Conservation (phyloP, 2,113 vertebrate species). For the Piliocolobus tephrosceles region DNA sequence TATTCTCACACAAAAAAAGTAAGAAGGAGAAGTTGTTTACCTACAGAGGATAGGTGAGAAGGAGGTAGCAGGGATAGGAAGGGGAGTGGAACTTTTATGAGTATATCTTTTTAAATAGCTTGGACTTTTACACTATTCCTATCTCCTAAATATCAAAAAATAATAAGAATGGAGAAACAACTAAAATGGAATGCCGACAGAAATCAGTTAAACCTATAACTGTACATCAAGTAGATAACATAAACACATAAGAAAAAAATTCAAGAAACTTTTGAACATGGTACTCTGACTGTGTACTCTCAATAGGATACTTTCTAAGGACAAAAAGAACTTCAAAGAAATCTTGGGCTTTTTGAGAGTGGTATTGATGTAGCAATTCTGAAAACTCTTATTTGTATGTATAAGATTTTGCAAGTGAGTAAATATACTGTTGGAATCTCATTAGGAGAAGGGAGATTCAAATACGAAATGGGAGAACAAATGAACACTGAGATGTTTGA, state of each 20-base stretch:
- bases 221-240: background rate
- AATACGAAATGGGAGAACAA: background rate
- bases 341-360: background rate
- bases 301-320: background rate
- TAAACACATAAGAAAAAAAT: background rate
- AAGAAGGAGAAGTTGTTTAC: background rate
- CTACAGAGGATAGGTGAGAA: background rate
- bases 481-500: background rate
- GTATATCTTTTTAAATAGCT: background rate
- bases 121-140: background rate
- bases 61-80: background rate
- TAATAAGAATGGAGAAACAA: background rate
- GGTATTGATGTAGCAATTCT: background rate
- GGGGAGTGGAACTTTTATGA: background rate
- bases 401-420: background rate
- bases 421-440: background rate
- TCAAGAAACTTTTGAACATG: background rate
- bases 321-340: conserved; percentile 11
- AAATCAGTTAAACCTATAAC: background rate
- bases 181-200: background rate
- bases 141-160: background rate
- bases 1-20: background rate
- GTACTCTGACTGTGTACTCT: background rate
- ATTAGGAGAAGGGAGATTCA: background rate
- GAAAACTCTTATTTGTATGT: background rate